Conservation (phyloP, 1,140 invertebrate genomes). For the Schlechtendalia chinensis region DNA sequence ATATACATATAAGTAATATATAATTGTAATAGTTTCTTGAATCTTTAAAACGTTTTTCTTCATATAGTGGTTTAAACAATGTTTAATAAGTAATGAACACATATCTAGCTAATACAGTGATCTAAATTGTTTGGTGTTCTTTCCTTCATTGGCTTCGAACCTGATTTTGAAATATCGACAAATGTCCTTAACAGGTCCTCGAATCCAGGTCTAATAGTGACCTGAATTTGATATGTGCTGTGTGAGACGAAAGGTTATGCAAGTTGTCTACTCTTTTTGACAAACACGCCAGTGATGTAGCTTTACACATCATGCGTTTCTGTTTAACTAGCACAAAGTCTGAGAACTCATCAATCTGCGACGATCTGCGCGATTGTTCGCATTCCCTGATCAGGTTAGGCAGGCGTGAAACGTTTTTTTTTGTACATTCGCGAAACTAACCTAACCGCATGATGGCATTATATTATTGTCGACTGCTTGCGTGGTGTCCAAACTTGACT, state of each 20-base stretch:
- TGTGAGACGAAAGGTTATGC: background rate
- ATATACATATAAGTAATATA: constrained; percentile 34
- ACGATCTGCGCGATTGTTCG: constrained; percentile 22
- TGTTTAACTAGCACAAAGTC: constrained; percentile 59
- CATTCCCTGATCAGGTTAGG: constrained; percentile 37
- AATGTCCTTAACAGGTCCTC: constrained; percentile 61
- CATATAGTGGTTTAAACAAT: background rate
- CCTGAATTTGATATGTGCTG: constrained; percentile 60
- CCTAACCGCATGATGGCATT: background rate
- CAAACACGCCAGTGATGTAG: constrained; percentile 60
- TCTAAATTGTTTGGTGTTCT: constrained; percentile 9
- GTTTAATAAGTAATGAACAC: no score
- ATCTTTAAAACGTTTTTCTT: constrained; percentile 31
- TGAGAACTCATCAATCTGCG: constrained; percentile 15
- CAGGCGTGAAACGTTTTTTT: constrained; percentile 16
- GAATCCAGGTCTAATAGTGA: constrained; percentile 61
- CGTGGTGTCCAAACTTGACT: background rate
- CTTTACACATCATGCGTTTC: constrained; percentile 64
- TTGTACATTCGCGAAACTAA: constrained; percentile 12
- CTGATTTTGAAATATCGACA: constrained; percentile 63
- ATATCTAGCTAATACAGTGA: constrained; percentile 18
- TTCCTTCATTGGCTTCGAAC: constrained; percentile 42
- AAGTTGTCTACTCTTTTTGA: constrained; percentile 56
- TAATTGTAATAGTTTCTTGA: constrained; percentile 33
- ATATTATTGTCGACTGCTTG: constrained; percentile 34